phyloP scores from a whole-genome alignment of 2,888 invertebrate species.

The Frankliniella intonsa region DNA sequence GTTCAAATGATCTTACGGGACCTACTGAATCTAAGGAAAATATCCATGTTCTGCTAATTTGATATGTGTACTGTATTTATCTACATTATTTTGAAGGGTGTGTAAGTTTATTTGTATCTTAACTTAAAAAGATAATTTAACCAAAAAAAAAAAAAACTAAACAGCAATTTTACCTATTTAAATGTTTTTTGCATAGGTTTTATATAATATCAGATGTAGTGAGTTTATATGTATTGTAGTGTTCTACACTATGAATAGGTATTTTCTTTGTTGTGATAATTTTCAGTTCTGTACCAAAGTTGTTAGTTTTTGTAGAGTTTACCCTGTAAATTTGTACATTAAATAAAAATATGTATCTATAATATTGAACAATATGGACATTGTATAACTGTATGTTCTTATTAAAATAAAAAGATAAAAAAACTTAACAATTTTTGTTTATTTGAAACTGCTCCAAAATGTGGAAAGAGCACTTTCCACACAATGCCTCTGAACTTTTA shows the following conservation, averaged over 20 bases:
- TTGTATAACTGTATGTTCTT: background rate
- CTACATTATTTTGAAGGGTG: background rate
- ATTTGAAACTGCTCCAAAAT: too few species aligned
- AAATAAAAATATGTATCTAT: background rate
- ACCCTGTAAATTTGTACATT: constrained; percentile 15
- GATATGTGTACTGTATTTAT: background rate
- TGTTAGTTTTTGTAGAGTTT: background rate
- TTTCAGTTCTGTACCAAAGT: constrained; percentile 2
- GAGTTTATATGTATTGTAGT: background rate
- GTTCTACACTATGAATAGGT: background rate
- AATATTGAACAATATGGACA: too few species aligned
- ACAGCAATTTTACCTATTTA: background rate
- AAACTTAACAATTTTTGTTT: background rate
- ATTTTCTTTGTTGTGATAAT: background rate
- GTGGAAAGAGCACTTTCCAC: too few species aligned
- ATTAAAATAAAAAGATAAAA: background rate
- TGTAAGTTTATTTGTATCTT: background rate
- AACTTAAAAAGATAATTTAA: background rate
- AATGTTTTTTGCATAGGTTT: background rate
- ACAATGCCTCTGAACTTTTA: too few species aligned
- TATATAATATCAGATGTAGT: background rate
- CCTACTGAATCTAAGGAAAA: constrained; percentile 47
- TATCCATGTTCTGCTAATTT: constrained; percentile 40
- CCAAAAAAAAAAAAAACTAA: background rate
- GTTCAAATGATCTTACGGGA: constrained; percentile 70